These are phyloP conservation scores for Drosophila fulvimacula DNA, from an alignment of 2,888 invertebrate species.

Conservation along the genomic window DNA sequence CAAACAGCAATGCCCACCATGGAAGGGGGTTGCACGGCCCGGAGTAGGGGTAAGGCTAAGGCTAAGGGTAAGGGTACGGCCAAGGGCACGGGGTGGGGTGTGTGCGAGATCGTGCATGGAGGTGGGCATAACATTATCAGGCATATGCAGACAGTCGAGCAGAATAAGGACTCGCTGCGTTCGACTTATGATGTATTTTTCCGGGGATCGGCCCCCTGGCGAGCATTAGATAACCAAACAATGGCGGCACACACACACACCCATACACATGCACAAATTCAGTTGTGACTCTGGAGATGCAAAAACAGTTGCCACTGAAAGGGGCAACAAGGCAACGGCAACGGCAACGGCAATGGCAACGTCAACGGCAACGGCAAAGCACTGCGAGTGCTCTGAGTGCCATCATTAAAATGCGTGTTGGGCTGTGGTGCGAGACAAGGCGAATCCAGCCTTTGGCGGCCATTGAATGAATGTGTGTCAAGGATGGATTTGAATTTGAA, in stretches of 20 bases:
- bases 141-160: slow-evolving; percentile 58
- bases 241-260: slow-evolving; percentile 48
- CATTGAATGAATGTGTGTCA: slow-evolving; percentile 46
- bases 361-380: too few relatives aligned
- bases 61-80: neutral
- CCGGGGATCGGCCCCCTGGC: slow-evolving; percentile 38
- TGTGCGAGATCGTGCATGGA: slow-evolving; percentile 14
- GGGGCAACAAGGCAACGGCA: neutral
- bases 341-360: neutral
- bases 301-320: slow-evolving; percentile 32
- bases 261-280: slow-evolving; percentile 14
- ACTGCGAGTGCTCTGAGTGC: slow-evolving; percentile 35
- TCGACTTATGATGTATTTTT: slow-evolving; percentile 71
- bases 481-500: slow-evolving; percentile 2
- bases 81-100: neutral
- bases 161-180: slow-evolving; percentile 31
- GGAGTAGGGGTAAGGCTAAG: neutral
- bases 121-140: slow-evolving; percentile 60
- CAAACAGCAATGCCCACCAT: slow-evolving; percentile 40
- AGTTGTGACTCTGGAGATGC: slow-evolving; percentile 31
- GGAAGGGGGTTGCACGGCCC: slow-evolving; percentile 2
- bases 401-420: slow-evolving; percentile 38
- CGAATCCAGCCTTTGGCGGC: slow-evolving; percentile 25
- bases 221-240: slow-evolving; percentile 73
- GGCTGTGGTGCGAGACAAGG: neutral